These are phyloP conservation scores for Crotalus tigris DNA, from an alignment of 2,113 vertebrate genomes.

Conservation along the genomic window DNA sequence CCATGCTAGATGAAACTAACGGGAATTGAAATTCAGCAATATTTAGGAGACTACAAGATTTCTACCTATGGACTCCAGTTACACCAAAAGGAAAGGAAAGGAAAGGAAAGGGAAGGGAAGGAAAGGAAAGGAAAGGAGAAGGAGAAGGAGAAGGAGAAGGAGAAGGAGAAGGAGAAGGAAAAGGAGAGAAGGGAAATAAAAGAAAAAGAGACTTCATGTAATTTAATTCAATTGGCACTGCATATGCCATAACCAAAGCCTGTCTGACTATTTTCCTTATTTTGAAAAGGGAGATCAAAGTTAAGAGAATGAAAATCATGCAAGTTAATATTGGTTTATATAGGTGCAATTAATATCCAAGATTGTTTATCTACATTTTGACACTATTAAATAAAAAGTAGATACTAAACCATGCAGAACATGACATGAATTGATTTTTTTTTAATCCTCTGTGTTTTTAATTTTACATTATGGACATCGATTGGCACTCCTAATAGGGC, in stretches of 20 bases:
- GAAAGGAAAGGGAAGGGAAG: too few relatives aligned
- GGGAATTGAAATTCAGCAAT: neutral
- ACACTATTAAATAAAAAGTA: slow-evolving; percentile 38
- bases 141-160: too few relatives aligned
- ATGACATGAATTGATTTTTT: slow-evolving; percentile 57
- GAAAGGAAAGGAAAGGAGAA: neutral
- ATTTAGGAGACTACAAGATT: neutral
- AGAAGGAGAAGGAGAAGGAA: neutral
- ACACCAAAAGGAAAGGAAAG: neutral
- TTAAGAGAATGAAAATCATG: neutral
- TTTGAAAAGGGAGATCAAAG: slow-evolving; percentile 1
- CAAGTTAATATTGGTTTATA: slow-evolving; percentile 2
- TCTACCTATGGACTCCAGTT: neutral
- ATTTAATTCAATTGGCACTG: neutral
- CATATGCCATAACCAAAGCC: neutral
- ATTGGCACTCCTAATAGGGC: slow-evolving; percentile 59
- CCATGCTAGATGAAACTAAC: neutral
- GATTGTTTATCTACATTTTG: slow-evolving; percentile 41
- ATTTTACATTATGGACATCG: slow-evolving; percentile 58
- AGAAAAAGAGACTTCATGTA: neutral
- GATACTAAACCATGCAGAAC: slow-evolving; percentile 24
- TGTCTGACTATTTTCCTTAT: neutral
- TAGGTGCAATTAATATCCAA: slow-evolving; percentile 27
- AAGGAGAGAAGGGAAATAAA: neutral
- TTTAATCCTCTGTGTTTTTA: slow-evolving; percentile 33